These are phyloP conservation scores for Montipora foliosa DNA, from an alignment of 64 coral and sea anemone species.

Conservation along the genomic window DNA sequence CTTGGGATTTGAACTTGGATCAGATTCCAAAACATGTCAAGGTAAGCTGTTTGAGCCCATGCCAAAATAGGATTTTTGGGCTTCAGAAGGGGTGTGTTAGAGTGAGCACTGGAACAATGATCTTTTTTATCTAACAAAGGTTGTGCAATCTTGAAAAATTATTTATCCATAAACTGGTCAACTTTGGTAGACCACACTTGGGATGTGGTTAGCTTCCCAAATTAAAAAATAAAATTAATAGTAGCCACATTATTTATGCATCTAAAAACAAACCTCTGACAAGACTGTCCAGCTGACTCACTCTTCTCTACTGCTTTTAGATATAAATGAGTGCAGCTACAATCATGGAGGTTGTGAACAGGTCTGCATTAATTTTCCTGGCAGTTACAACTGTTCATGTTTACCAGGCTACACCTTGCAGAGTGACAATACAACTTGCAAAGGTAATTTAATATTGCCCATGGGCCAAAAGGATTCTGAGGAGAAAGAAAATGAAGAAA, in stretches of 20 bases:
- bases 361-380: conserved; percentile 71
- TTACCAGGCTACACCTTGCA: conserved; percentile 67
- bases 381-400: conserved; percentile 80
- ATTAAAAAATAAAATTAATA: too few relatives aligned
- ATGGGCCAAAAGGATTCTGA: neutral
- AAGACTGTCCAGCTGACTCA: neutral
- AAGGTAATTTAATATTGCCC: conserved; percentile 13
- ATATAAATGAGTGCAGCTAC: conserved; percentile 86
- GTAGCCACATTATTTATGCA: too few relatives aligned
- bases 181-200: too few relatives aligned
- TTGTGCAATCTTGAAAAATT: too few relatives aligned
- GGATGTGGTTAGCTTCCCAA: too few relatives aligned
- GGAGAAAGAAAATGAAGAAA: neutral
- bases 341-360: conserved; percentile 76
- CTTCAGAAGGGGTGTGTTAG: too few relatives aligned
- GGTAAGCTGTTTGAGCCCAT: conserved; percentile 17
- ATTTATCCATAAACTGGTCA: too few relatives aligned
- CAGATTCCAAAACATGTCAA: conserved; percentile 61
- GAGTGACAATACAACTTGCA: conserved; percentile 59
- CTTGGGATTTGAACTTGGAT: conserved; percentile 74
- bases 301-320: conserved; percentile 22
- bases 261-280: too few relatives aligned
- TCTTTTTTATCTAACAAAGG: too few relatives aligned
- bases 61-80: neutral
- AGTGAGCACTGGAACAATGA: too few relatives aligned